phyloP scores from a whole-genome alignment of 2,113 vertebrate genomes.

The Eurystomus gularis region DNA sequence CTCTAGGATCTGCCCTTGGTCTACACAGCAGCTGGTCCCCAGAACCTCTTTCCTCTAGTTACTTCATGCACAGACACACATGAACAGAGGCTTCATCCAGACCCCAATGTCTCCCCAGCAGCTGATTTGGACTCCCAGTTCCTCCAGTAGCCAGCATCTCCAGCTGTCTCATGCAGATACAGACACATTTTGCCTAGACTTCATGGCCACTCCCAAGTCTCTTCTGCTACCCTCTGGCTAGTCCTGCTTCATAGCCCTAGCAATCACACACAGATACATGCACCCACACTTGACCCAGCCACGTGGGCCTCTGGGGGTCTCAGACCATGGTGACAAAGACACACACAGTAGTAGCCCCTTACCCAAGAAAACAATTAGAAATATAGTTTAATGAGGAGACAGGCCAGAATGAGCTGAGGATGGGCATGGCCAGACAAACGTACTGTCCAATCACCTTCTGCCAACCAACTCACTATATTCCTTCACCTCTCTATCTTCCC shows the following conservation, averaged over 20 bases:
- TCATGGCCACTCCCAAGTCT: background rate
- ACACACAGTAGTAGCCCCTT: background rate
- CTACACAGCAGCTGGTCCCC: background rate
- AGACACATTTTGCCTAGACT: rapidly evolving
- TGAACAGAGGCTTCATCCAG: background rate
- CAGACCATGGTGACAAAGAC: background rate
- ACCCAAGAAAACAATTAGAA: background rate
- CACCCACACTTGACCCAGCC: rapidly evolving
- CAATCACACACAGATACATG: rapidly evolving
- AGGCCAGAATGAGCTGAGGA: background rate
- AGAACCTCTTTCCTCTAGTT: background rate
- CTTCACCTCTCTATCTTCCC: background rate
- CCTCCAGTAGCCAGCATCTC: background rate
- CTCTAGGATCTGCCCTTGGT: background rate
- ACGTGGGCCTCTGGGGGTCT: rapidly evolving
- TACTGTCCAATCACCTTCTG: background rate
- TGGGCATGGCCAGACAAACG: background rate
- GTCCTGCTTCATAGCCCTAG: background rate
- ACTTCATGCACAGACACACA: background rate
- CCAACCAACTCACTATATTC: background rate
- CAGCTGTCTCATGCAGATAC: background rate
- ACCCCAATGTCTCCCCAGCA: background rate
- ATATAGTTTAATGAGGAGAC: background rate
- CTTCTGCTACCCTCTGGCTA: no score
- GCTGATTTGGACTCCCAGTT: background rate